Base-by-base conservation (phyloP, 2,113 vertebrate genomes). In the Speoplatyrhinus poulsoni region DNA sequence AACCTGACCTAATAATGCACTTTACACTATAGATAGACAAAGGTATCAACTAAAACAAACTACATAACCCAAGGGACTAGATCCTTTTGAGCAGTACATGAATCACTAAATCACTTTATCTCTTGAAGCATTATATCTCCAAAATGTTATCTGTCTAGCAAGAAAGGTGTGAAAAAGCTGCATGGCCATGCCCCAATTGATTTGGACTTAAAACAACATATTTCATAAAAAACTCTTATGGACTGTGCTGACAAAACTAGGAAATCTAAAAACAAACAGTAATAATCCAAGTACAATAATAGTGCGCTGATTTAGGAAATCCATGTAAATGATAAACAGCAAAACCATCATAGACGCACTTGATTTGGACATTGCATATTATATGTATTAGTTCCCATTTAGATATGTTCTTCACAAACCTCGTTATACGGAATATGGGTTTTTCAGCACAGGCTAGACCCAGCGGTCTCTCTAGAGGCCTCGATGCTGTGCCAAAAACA, bases 401-500 rank as follows among this genome's bases (percentile, higher is more conserved):
- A 61, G 73, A 67, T 79, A 72, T 55, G 67, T 62, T 12, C 61
- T 77, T 59, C 60, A 62, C 32, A 2, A 57, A 66, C 59, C 16
- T 36, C 65, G 65, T 48, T 76, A 16, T 41, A 41, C 7, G 1
- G 36, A 8, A 63, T 67, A 49, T 33, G 60, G 46, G 15, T 70
- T 77, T 55, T 69, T 62, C 46, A 70, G 72, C 64, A 87, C 66
- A 62, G 80, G 82, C 67, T 73, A 77, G 85, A 81, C 60, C 67
- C 48, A 80, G 80, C 75, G 64, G 64, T 81, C 69, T 88, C 87
- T 82, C 76, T 49, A 17, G 83, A 87, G 70, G 76, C 75, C 66
- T 68, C 50, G 72, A 85, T 87, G 81, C 84, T 82, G 79, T 86
- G 85, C 85, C 89, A 88, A 89, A 79, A 78, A 80, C 78, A 78